phyloP scores from a whole-genome alignment of 2,113 vertebrate species.

The Oncorhynchus masou region DNA sequence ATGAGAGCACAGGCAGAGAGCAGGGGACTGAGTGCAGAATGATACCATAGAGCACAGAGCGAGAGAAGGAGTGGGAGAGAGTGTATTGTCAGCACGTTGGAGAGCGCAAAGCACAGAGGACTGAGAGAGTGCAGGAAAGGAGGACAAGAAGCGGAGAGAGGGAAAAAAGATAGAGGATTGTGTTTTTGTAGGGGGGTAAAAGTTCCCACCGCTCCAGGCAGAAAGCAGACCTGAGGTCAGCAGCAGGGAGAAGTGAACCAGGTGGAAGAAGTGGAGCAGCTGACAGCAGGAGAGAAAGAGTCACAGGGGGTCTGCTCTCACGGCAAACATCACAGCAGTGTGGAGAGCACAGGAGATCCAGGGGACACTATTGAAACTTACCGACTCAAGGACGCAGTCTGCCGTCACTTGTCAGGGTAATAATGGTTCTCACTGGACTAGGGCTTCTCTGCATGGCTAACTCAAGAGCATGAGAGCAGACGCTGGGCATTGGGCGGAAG shows the following conservation, averaged over 20 bases:
- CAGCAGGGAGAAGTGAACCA: slow-evolving; percentile 57
- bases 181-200: slow-evolving; percentile 6
- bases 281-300: slow-evolving; percentile 58
- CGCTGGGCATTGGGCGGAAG: background rate
- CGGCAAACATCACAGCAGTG: slow-evolving; percentile 31
- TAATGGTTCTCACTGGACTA: slow-evolving; percentile 47
- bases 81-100: background rate
- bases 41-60: slow-evolving; percentile 43
- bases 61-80: slow-evolving; percentile 18
- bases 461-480: slow-evolving; percentile 45
- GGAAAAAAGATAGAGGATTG: slow-evolving; percentile 13
- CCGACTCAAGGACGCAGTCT: slow-evolving; percentile 33
- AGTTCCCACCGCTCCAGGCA: slow-evolving; percentile 38
- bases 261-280: slow-evolving; percentile 61
- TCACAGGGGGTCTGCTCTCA: slow-evolving; percentile 44
- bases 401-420: slow-evolving; percentile 13
- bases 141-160: background rate
- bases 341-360: background rate
- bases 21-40: slow-evolving; percentile 53
- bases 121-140: slow-evolving; percentile 19
- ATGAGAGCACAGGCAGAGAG: slow-evolving; percentile 60
- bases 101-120: background rate
- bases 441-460: slow-evolving; percentile 31
- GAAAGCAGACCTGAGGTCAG: slow-evolving; percentile 61
- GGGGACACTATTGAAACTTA: slow-evolving; percentile 47